A percentile compares a stretch with the other conserved stretches of the same genome.
phyloP scores from a whole-genome alignment of 2,113 vertebrate genomes.

The Zapornia atra region DNA sequence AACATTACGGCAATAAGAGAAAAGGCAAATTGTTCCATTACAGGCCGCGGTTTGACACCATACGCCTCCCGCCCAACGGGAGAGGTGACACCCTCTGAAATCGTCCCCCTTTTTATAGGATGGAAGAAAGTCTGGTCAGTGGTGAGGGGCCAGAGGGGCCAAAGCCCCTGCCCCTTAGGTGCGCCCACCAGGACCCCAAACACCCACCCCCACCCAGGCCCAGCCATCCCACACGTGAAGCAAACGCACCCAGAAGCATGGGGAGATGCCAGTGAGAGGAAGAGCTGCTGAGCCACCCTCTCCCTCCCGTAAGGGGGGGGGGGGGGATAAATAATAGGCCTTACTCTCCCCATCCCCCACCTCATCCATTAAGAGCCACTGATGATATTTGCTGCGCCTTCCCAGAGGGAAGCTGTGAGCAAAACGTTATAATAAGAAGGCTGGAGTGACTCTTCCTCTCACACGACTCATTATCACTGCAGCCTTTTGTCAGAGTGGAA shows the following conservation, averaged over 20 bases:
- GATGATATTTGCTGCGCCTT: neutral
- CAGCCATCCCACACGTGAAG: rapidly evolving
- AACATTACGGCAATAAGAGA: neutral
- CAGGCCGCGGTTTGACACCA: neutral
- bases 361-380: neutral
- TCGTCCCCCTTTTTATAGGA: neutral
- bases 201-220: neutral
- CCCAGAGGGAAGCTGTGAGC: neutral
- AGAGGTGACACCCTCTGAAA: neutral
- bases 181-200: neutral
- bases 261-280: neutral
- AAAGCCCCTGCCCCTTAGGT: neutral
- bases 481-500: neutral
- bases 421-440: neutral
- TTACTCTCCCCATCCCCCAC: neutral
- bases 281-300: neutral
- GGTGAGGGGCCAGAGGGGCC: neutral
- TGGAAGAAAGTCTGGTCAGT: neutral
- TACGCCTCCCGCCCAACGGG: neutral
- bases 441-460: neutral
- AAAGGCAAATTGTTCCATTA: neutral
- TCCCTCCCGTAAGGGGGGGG: neutral
- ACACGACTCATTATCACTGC: neutral
- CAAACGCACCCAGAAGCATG: neutral
- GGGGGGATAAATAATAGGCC: neutral